Base-by-base conservation (phyloP, 2,888 invertebrate genomes). In the Stenodera caucasica region DNA sequence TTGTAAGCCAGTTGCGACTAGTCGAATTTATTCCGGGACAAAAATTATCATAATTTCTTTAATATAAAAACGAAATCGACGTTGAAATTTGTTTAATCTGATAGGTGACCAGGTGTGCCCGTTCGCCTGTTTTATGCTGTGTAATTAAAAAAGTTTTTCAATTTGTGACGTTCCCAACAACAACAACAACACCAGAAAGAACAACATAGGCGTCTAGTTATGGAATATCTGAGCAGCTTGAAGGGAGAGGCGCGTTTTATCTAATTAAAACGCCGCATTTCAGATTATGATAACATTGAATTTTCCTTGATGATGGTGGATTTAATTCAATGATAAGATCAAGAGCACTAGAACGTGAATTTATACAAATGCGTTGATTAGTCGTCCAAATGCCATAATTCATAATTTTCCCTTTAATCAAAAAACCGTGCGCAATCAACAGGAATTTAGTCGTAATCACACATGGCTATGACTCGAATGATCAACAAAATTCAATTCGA, bases 91-190 rank as follows among this genome's bases (percentile, higher is more conserved):
- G 18, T 5, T 9, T 18, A 9, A 11, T 11, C 11, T 2, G 2
- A 9, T 32, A 32, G 12, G 23, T 45, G 45, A 23, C 45, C 45
- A 45, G 45, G 23, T 45, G 45, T 45, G 45, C n/a, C 23, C 45
- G 3, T n/a, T 23, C 23, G 18, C 45, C 23, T 45, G 45, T 45
- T 45, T 23, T n/a, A 8, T 5, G 21, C 23, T 12, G n/a, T 12
- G 23, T 45, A 45, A 45, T 45, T 45, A 45, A 45, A 45, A 45
- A 45, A 45, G 12, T 45, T 45, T 45, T 45, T 4, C 45, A 45
- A 45, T 45, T 45, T 45, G 45, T 45, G 45, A 45, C 45, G 45
- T 45, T 45, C n/a, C 6, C 12, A 40, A 23, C 23, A 23, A 12
- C 45, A 23, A 23, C 45, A 23, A 23, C 45, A 45, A 45, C n/a